These are phyloP conservation scores for Pteria penguin DNA, from an alignment of 2,888 invertebrate species.

Conservation along the genomic window DNA sequence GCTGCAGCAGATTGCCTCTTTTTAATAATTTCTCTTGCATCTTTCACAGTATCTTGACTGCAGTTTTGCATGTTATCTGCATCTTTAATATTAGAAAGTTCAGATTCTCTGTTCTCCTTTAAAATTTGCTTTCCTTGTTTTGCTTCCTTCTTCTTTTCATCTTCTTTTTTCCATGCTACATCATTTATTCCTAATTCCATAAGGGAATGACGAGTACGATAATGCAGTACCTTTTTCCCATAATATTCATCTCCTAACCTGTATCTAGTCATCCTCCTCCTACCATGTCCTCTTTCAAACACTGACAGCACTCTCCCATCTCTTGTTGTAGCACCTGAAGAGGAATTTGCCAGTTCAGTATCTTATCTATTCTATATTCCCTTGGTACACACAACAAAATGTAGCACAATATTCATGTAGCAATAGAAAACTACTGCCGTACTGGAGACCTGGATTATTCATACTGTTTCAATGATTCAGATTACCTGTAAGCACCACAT, in stretches of 20 bases:
- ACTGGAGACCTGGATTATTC: too few relatives aligned
- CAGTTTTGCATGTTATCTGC: background rate
- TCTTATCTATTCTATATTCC: too few relatives aligned
- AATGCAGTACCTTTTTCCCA: constrained; percentile 7
- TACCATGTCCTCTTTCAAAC: background rate
- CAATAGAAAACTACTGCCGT: too few relatives aligned
- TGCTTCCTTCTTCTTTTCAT: background rate
- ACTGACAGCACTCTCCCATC: constrained; percentile 12
- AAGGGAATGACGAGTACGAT: constrained; percentile 21
- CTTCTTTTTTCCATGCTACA: background rate
- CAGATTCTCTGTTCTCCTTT: background rate
- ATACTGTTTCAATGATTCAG: too few relatives aligned
- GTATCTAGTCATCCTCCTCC: constrained; percentile 18
- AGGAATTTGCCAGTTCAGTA: too few relatives aligned
- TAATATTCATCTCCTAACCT: constrained; percentile 9
- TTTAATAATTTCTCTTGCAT: background rate
- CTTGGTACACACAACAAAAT: too few relatives aligned
- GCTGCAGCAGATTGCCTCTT: too few relatives aligned
- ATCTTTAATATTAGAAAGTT: background rate
- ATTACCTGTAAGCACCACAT: too few relatives aligned
- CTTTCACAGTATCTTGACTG: background rate
- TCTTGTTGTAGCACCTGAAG: constrained; percentile 24
- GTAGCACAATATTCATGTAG: too few relatives aligned
- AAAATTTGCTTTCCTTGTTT: background rate
- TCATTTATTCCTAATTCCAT: constrained; percentile 25